phyloP scores from a whole-genome alignment of 2,888 invertebrate species.

The Anagyrus pseudococci region DNA sequence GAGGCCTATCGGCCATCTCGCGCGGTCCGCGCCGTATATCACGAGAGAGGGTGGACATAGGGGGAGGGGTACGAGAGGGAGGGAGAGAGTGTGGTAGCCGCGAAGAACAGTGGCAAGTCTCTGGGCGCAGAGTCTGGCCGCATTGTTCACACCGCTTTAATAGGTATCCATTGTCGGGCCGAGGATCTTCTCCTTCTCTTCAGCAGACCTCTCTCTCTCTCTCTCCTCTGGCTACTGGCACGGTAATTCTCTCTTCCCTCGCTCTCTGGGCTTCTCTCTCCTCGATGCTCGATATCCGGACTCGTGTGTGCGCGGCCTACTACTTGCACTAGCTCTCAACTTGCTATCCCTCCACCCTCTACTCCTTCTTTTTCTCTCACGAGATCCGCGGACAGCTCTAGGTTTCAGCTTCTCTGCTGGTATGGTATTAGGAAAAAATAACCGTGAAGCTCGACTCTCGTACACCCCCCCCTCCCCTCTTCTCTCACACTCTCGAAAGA shows the following conservation, averaged over 20 bases:
- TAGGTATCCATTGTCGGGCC: conserved; percentile 56
- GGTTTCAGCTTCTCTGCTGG: background rate
- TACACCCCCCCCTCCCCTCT: background rate
- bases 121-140: conserved; percentile 22
- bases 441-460: too few relatives aligned
- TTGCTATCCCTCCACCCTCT: background rate
- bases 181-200: conserved; percentile 30
- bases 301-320: too few relatives aligned
- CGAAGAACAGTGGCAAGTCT: conserved; percentile 17
- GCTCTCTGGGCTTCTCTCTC: too few relatives aligned
- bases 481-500: background rate
- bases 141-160: conserved; percentile 59
- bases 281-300: too few relatives aligned
- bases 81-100: background rate
- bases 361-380: background rate
- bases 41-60: too few relatives aligned
- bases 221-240: background rate
- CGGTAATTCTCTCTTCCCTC: background rate
- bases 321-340: background rate
- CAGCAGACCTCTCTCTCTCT: background rate
- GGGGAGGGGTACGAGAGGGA: too few relatives aligned
- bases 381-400: too few relatives aligned
- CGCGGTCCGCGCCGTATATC: conserved; percentile 59
- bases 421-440: background rate
- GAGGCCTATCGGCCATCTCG: conserved; percentile 56